Evolutionary conservation across 2,797 vertebrate species (phyloP).

Genomic region (Gallinago nigripennis): DNA sequence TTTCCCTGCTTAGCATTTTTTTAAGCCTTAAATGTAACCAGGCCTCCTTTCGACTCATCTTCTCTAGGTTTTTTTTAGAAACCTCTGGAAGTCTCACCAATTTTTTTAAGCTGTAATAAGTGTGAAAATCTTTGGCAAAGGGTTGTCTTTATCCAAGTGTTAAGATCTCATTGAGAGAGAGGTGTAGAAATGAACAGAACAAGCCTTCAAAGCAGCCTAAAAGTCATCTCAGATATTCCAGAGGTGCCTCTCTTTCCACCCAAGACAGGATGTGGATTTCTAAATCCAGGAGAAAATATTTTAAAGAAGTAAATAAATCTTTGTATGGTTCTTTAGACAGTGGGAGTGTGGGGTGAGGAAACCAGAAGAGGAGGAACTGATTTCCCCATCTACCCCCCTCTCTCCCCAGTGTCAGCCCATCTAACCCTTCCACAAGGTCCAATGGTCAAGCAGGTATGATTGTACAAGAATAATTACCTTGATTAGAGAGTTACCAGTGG

Average conservation of each 20-base stretch:
- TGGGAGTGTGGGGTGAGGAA: not conserved
- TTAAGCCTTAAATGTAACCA: not conserved
- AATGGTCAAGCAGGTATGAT: not conserved
- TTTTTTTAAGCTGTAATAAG: not conserved
- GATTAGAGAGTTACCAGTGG: not conserved
- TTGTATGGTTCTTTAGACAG: not conserved
- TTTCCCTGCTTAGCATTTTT: not conserved
- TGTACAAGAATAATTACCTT: not conserved
- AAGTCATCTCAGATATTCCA: not conserved
- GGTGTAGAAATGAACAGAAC: not conserved
- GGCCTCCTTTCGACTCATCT: not conserved
- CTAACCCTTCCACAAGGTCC: not conserved
- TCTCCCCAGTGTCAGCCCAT: not conserved
- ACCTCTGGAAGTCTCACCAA: not conserved
- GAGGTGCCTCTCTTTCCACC: not conserved
- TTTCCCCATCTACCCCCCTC: not conserved
- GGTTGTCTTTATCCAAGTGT: not conserved
- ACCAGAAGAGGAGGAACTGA: not conserved
- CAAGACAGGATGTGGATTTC: not conserved
- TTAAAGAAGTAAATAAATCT: not conserved
- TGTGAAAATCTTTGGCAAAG: slow-evolving; percentile 2
- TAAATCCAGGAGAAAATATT: not conserved
- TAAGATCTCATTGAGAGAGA: not conserved
- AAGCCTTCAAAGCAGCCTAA: not conserved
- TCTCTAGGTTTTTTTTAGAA: not conserved